phyloP scores from a whole-genome alignment of 2,888 invertebrate genomes.

The Pterobdella sp. region DNA sequence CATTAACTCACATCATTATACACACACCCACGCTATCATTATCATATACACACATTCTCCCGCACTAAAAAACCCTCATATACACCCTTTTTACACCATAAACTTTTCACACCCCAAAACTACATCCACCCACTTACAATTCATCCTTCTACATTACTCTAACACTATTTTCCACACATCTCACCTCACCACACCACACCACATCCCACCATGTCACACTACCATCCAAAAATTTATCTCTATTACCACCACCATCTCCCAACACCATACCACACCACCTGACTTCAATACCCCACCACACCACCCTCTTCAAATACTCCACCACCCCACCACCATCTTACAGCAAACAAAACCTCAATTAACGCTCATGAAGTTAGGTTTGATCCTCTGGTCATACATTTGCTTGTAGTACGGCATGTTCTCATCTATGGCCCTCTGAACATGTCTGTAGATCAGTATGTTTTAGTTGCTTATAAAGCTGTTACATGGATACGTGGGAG shows the following conservation, averaged over 20 bases:
- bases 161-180: no score
- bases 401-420: slow-evolving; percentile 38
- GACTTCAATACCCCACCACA: neutral
- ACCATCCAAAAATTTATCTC: neutral
- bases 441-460: no score
- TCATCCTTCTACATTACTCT: no score
- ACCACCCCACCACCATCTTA: neutral
- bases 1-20: no score
- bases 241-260: neutral
- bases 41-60: no score
- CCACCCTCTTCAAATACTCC: neutral
- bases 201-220: neutral
- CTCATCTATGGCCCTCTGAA: slow-evolving; percentile 38
- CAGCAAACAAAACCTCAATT: neutral
- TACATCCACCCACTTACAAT: no score
- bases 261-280: neutral
- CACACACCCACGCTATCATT: no score
- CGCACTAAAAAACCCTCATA: no score
- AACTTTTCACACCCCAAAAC: no score
- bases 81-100: no score
- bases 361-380: slow-evolving; percentile 34
- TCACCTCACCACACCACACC: neutral
- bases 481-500: no score
- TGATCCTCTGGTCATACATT: slow-evolving; percentile 36
- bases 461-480: no score